Conservation (phyloP, 2,888 invertebrate species). For the Cataglyphis cursor region DNA sequence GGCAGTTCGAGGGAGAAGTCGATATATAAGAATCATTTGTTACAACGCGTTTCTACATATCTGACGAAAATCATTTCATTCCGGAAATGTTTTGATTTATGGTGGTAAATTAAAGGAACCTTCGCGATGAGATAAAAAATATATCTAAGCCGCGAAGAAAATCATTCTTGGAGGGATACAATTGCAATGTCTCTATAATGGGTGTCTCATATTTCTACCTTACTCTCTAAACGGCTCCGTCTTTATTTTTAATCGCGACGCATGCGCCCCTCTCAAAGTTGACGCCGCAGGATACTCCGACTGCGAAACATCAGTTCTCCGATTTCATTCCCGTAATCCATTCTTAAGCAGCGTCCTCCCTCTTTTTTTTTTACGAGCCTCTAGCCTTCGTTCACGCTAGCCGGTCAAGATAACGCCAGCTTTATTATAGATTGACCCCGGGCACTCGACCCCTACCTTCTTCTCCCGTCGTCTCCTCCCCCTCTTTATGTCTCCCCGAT, state of each 20-base stretch:
- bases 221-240: not conserved
- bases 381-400: constrained; percentile 81
- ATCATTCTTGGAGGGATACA: not conserved
- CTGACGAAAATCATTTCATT: not conserved
- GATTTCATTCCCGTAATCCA: constrained; percentile 86
- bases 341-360: constrained; percentile 84
- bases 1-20: constrained; percentile 43
- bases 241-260: constrained; percentile 43
- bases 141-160: not conserved
- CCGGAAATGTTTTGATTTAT: not conserved
- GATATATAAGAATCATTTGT: constrained; percentile 64
- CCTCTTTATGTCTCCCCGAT: constrained; percentile 69
- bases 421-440: constrained; percentile 86
- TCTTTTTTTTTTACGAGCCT: constrained; percentile 83
- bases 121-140: not conserved
- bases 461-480: constrained; percentile 59
- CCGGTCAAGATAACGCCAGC: constrained; percentile 82
- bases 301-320: constrained; percentile 67
- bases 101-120: not conserved
- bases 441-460: constrained; percentile 81
- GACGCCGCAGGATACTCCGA: constrained; percentile 34
- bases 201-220: constrained; percentile 13
- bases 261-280: constrained; percentile 22
- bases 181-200: not conserved
- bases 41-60: constrained; percentile 29